Base-by-base conservation (phyloP, 2,888 invertebrate species). In the Pseudolycoriella hygida region DNA sequence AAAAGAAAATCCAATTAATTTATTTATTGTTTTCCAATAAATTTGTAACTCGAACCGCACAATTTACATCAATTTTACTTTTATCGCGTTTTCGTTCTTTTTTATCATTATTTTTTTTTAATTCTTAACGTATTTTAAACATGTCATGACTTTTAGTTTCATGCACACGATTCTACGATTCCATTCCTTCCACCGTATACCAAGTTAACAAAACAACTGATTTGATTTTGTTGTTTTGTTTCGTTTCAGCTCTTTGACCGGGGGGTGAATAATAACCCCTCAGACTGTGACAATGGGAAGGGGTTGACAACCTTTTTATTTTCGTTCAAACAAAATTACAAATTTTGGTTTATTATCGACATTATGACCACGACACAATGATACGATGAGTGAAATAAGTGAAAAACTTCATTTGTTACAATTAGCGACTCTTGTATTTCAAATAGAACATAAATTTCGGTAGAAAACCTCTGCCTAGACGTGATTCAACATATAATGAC, bases 341-440 rank as follows among this genome's bases (percentile, higher is more conserved):
- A 34, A 43, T 43, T 45, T 46, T n/a, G n/a, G 43, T 43, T 45
- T 46, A 44, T 47, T 42, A 47, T 30, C 30, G 30, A 30, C n/a
- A n/a, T n/a, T n/a, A n/a, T n/a, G n/a, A n/a, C n/a, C n/a, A n/a
- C n/a, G n/a, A n/a, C n/a, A n/a, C n/a, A n/a, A n/a, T n/a, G n/a
- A n/a, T n/a, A n/a, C n/a, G n/a, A n/a, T n/a, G n/a, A n/a, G n/a
- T n/a, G n/a, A n/a, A n/a, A n/a, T n/a, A n/a, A n/a, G n/a, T n/a
- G n/a, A n/a, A n/a, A n/a, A n/a, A n/a, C n/a, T n/a, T n/a, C n/a
- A n/a, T n/a, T n/a, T n/a, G n/a, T n/a, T n/a, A n/a, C n/a, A n/a
- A n/a, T n/a, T n/a, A n/a, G n/a, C n/a, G n/a, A n/a, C n/a, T n/a
- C n/a, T n/a, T n/a, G n/a, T n/a, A 25, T 25, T 25, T 8, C 25